A percentile compares a stretch with the other conserved stretches of the same genome.
Evolutionary conservation across 2,888 invertebrate species (phyloP).

Genomic region (Cancer borealis): DNA sequence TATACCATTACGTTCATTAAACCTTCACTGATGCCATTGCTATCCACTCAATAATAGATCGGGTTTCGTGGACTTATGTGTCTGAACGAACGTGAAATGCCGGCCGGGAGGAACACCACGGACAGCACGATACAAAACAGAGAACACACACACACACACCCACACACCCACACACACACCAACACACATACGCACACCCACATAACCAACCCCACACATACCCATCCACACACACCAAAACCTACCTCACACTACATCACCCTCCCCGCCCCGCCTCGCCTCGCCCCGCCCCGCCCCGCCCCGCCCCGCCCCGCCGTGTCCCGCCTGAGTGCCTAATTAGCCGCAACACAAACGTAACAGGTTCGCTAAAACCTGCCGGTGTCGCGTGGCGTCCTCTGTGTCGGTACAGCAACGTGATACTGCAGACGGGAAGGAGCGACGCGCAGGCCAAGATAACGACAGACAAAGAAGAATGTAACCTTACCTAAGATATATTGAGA

Average conservation of each 20-base stretch:
- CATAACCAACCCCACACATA: neutral
- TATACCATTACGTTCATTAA: slow-evolving; percentile 15
- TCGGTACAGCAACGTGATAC: neutral
- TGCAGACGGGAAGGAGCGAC: neutral
- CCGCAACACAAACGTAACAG: slow-evolving; percentile 40
- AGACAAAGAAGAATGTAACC: neutral
- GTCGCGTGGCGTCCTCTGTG: slow-evolving; percentile 38
- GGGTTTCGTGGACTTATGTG: neutral
- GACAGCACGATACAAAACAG: neutral
- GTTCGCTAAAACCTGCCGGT: neutral
- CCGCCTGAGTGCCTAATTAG: slow-evolving; percentile 23
- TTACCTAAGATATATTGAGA: neutral
- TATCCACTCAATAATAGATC: slow-evolving; percentile 25
- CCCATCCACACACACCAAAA: neutral
- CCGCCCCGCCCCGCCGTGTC: neutral
- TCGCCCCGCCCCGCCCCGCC: neutral
- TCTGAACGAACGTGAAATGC: neutral
- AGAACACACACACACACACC: neutral
- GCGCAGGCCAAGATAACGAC: neutral
- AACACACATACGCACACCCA: neutral
- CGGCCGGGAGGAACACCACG: neutral
- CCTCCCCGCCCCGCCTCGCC: neutral
- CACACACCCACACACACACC: neutral
- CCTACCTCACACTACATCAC: neutral
- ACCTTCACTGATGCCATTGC: neutral